Evolutionary conservation across 2,797 vertebrate species (phyloP), one percentile per base, ranked within the genome.

Genomic region (Chaenodraco wilsoni): DNA sequence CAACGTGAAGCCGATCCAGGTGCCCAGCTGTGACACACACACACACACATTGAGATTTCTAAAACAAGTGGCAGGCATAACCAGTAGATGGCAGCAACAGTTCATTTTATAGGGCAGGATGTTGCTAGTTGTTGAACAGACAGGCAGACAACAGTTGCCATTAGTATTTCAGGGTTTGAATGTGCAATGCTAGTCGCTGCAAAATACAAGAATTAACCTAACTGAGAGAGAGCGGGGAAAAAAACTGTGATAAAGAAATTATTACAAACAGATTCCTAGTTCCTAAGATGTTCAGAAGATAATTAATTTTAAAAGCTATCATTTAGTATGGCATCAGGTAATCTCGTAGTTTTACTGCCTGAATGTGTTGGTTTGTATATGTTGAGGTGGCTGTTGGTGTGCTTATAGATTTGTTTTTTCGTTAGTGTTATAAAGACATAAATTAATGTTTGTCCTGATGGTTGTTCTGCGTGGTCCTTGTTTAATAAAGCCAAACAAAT

Each of bases 1-100:
- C 87, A 97, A 91, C 4, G 96, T 95, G 87, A 98, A 97, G 77
- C 96, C 96, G 0, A 98, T 91, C 97, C 97, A 98, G 73, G 96
- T 96, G 45, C 97, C 97, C 55, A 97, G 86, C 97, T 98, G 89
- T 66, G 66, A 73, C 43, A 65, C 78, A 72, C 52, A 79, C 13
- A 61, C 27, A 27, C 33, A 7, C 14, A 23, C 5, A n/a, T 23
- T 58, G 44, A 78, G n/a, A 46, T 27, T 44, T 37, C 33, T 37
- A 37, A 37, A 37, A 37, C 43, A 44, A 1, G 31, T 58, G 37
- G 27, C 11, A 43, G 16, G 40, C 12, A 2, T 65, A 21, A 61
- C 92, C 93, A 89, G 78, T 56, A 92, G 93, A 69, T 89, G 93
- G 91, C 92, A 90, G 82, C 72, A 89, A 65, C 40, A 51, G 7